These are phyloP conservation scores for Spongia lamella DNA, from an alignment of 37 sponge, comb jelly and placozoan species.

Conservation along the genomic window DNA sequence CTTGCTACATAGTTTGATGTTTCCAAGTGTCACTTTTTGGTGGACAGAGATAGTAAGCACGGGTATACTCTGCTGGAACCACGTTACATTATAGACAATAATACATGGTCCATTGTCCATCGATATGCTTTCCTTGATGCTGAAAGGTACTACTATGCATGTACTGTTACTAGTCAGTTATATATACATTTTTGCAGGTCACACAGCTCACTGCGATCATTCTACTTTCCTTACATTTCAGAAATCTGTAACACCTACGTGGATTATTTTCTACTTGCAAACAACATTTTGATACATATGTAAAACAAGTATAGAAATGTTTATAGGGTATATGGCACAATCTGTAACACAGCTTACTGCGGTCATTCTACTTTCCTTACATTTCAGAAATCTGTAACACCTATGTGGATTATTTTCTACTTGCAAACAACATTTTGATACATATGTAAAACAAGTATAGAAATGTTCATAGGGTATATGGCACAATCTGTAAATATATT, in stretches of 20 bases:
- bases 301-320: no score
- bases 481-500: no score
- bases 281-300: constrained; percentile 14
- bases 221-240: constrained; percentile 76
- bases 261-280: constrained; percentile 51
- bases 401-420: constrained; percentile 49
- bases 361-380: constrained; percentile 85
- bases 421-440: constrained; percentile 30
- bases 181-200: constrained; percentile 49
- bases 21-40: constrained; percentile 77
- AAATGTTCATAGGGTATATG: no score
- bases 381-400: constrained; percentile 20
- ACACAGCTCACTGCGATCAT: constrained; percentile 69
- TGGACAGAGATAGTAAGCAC: constrained; percentile 79
- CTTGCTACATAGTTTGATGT: constrained; percentile 61
- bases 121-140: constrained; percentile 80
- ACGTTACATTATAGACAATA: constrained; percentile 52
- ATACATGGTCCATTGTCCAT: constrained; percentile 69
- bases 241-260: constrained; percentile 10
- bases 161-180: not conserved
- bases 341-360: constrained; percentile 39
- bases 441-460: no score
- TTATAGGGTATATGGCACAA: no score
- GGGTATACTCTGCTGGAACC: constrained; percentile 61
- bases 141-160: constrained; percentile 9